These are phyloP conservation scores for Epizoanthus stellaris DNA, from an alignment of 92 coral and sea anemone genomes.

Conservation along the genomic window DNA sequence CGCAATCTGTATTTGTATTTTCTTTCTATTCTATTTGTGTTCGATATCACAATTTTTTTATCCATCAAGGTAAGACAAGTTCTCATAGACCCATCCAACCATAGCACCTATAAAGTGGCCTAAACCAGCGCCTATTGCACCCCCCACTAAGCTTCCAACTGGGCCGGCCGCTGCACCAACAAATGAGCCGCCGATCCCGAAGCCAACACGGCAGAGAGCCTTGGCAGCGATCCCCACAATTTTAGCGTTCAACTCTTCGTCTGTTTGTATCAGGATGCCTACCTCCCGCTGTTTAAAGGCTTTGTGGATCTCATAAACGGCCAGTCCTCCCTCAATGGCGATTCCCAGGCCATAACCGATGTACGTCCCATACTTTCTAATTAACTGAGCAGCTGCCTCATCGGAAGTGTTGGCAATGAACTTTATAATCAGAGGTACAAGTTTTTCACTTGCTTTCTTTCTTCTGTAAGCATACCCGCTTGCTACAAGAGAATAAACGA, in stretches of 20 bases:
- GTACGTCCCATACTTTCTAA: not conserved
- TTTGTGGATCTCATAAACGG: not conserved
- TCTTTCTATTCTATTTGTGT: too few relatives aligned
- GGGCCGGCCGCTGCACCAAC: slow-evolving; percentile 5
- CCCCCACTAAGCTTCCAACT: not conserved
- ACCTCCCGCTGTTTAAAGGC: not conserved
- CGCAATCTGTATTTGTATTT: too few relatives aligned
- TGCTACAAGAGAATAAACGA: not conserved
- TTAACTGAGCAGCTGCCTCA: not conserved
- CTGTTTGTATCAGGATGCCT: slow-evolving; percentile 6
- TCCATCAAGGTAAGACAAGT: not conserved
- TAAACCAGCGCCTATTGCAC: not conserved
- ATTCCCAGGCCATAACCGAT: not conserved
- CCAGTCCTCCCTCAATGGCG: slow-evolving; percentile 3
- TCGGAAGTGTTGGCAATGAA: not conserved
- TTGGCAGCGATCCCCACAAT: slow-evolving; percentile 13
- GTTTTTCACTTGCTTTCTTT: not conserved
- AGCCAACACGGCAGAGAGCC: not conserved
- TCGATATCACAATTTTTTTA: not conserved
- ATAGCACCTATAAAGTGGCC: not conserved
- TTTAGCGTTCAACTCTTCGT: not conserved
- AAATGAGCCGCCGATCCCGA: not conserved
- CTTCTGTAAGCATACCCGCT: not conserved
- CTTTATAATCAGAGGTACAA: not conserved
- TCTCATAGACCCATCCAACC: not conserved